These are phyloP conservation scores for Gandaritis pyraliata DNA, from an alignment of 2,888 invertebrate genomes.

Conservation along the genomic window DNA sequence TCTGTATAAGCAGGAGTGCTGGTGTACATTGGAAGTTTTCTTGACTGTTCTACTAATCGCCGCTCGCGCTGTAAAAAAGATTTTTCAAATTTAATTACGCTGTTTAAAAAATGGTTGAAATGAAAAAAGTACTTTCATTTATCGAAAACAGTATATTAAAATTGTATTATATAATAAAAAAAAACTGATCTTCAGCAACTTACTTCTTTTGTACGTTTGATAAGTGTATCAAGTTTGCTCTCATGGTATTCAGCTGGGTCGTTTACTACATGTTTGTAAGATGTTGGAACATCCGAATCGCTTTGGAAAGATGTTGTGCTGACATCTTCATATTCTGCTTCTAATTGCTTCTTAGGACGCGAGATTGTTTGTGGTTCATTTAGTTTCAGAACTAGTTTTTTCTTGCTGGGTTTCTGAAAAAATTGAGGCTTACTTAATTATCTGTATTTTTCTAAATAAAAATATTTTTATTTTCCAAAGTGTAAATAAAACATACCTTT, in stretches of 20 bases:
- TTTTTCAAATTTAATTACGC: not conserved
- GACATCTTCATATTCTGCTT: slow-evolving; percentile 30
- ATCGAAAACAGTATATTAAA: no score
- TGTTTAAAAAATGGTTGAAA: no score
- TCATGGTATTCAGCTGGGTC: slow-evolving; percentile 7
- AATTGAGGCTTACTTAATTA: no score
- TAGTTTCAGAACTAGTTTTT: slow-evolving; percentile 4
- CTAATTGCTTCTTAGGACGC: slow-evolving; percentile 5
- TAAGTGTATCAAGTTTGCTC: slow-evolving; percentile 53
- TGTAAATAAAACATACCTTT: no score
- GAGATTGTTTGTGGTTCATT: not conserved
- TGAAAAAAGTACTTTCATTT: no score
- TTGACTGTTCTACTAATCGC: slow-evolving; percentile 32
- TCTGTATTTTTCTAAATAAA: no score
- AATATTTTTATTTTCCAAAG: no score
- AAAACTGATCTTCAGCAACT: slow-evolving; percentile 23
- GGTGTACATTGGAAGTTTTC: slow-evolving; percentile 13
- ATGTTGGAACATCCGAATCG: slow-evolving; percentile 21
- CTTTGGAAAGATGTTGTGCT: slow-evolving; percentile 29
- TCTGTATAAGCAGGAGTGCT: slow-evolving; percentile 25
- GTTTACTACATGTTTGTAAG: slow-evolving; percentile 25
- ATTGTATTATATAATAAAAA: no score
- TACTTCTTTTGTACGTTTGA: slow-evolving; percentile 55
- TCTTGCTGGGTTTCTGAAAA: slow-evolving; percentile 14
- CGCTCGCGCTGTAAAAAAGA: slow-evolving; percentile 44